Evolutionary conservation across 1,140 invertebrate species (phyloP).

Genomic region (Branchinecta lindahli): DNA sequence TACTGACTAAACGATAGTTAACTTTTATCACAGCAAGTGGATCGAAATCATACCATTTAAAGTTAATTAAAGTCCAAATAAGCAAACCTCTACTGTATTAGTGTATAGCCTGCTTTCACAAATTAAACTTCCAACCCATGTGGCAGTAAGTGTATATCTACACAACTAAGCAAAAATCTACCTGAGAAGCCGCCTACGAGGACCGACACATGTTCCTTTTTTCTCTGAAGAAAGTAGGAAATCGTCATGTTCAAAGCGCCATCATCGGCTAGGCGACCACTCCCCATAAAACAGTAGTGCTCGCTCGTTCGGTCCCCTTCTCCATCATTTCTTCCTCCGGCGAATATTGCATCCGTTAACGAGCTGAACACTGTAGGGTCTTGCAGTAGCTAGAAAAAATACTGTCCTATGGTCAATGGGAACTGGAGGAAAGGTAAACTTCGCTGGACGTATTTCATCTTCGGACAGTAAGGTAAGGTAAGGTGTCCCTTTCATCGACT

Average conservation of each 20-base stretch:
- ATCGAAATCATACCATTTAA: no score
- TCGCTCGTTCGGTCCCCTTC: not conserved
- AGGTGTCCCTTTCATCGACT: no score
- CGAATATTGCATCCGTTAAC: not conserved
- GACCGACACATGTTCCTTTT: not conserved
- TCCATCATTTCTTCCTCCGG: not conserved
- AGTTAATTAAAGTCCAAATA: no score
- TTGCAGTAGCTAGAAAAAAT: not conserved
- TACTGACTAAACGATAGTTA: no score
- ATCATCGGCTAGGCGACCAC: not conserved
- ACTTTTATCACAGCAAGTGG: no score
- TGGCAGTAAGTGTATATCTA: no score
- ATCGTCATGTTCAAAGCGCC: not conserved
- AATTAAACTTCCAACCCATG: no score
- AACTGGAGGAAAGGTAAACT: no score
- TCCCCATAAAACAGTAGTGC: conserved; percentile 6
- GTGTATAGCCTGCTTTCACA: no score
- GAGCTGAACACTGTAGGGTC: not conserved
- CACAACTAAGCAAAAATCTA: not conserved
- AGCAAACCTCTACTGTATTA: no score
- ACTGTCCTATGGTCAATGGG: not conserved
- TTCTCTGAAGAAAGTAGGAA: not conserved
- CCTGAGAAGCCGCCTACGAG: not conserved
- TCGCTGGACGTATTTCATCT: no score
- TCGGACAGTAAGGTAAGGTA: no score